Base-by-base conservation (phyloP, 1,140 invertebrate species). In the Zophobas morio region DNA sequence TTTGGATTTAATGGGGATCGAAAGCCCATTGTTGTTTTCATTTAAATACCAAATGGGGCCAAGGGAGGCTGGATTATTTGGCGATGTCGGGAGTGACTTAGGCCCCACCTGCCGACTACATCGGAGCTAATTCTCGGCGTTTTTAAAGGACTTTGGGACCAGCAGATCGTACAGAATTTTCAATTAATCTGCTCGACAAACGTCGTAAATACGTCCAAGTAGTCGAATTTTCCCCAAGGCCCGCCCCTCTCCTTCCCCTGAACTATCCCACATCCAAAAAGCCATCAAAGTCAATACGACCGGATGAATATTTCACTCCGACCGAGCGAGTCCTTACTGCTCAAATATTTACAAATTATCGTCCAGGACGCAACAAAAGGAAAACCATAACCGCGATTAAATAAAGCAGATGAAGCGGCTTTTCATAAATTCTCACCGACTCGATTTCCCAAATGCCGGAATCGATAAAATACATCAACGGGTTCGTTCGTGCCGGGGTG, bases 1-100 rank as follows among this genome's bases (percentile, higher is more conserved):
- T 54, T 54, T 53, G 39, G 20, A 73, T 73, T 73, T 56, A 73
- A 73, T 73, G 54, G 54, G 37, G 71, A 73, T 56, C 40, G 54
- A 73, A 56, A 73, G 71, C 71, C 39, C 71, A 73, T 73, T 73
- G 47, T 34, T 73, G 71, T 73, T 73, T 54, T 56, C 33, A 73
- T 73, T 73, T 73, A 73, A 73, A 73, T 73, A 73, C 6, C 49
- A 73, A 54, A 73, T 54, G 20, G 20, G 20, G 20, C 20, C 20
- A 20, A 20, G 20, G 20, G 20, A 20, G 20, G 20, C 20, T 20
- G 20, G 20, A 20, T 20, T 20, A 20, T 20, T 20, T 20, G 20
- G 20, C 20, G 20, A 20, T 20, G 20, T 20, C 20, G 20, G 20
- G 20, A 20, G 20, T 20, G 20, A 20, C 20, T 20, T 20, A 20